A percentile compares a stretch with the other conserved stretches of the same genome.
These are phyloP conservation scores for Aquatica leii DNA, from an alignment of 2,888 invertebrate genomes.

Conservation along the genomic window DNA sequence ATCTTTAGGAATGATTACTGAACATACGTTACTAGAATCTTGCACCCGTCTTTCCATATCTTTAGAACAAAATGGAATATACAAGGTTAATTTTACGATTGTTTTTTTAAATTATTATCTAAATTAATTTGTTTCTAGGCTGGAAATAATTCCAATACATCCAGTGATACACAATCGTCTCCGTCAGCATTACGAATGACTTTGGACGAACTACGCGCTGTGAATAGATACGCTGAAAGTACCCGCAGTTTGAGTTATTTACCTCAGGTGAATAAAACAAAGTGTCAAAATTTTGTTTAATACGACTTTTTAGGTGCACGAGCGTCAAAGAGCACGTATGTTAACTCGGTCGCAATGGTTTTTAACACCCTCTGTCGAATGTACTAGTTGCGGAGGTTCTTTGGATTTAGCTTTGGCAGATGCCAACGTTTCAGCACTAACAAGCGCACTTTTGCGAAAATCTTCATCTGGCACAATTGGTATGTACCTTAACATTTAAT, in stretches of 20 bases:
- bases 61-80: conserved; percentile 81
- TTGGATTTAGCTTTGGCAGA: conserved; percentile 60
- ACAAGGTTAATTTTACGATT: conserved; percentile 63
- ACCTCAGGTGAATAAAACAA: conserved; percentile 70
- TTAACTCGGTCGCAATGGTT: conserved; percentile 98
- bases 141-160: conserved; percentile 61
- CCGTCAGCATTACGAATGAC: conserved; percentile 78
- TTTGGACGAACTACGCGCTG: conserved; percentile 82
- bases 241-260: conserved; percentile 90
- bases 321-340: conserved; percentile 96
- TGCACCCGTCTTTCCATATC: conserved; percentile 88
- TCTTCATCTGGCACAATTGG: conserved; percentile 68
- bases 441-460: conserved; percentile 59
- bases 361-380: conserved; percentile 73
- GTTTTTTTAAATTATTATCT: background rate
- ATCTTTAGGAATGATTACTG: conserved; percentile 83
- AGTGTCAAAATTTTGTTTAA: background rate
- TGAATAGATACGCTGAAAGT: conserved; percentile 91
- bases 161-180: conserved; percentile 75
- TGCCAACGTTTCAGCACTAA: conserved; percentile 57
- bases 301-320: conserved; percentile 78
- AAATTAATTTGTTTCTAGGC: conserved; percentile 16
- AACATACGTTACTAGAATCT: conserved; percentile 85
- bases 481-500: conserved; percentile 45
- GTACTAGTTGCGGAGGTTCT: conserved; percentile 60